Percentiles rank a stretch among this genome's conserved stretches.
phyloP scores from a whole-genome alignment of 2,113 vertebrate genomes.

The Caranx melampygus region DNA sequence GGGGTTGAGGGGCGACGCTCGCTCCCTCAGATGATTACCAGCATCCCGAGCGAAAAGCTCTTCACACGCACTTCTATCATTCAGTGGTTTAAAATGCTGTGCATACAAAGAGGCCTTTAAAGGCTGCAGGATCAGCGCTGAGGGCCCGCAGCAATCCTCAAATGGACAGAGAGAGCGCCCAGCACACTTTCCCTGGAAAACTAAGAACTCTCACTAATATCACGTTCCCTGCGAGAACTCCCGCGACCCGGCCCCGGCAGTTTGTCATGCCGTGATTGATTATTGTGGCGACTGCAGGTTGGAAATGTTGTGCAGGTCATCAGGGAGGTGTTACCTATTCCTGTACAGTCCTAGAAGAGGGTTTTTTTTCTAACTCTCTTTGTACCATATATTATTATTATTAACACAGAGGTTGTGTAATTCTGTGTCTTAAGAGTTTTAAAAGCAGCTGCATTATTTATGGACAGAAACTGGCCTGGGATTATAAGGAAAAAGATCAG shows the following conservation, averaged over 20 bases:
- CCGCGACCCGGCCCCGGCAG: slow-evolving; percentile 35
- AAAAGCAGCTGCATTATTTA: not conserved
- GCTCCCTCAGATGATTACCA: slow-evolving; percentile 1
- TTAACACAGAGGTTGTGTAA: not conserved
- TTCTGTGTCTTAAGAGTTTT: not conserved
- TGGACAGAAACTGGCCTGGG: not conserved
- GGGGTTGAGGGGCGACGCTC: not conserved
- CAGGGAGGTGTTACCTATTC: slow-evolving; percentile 1
- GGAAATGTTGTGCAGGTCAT: slow-evolving; percentile 41
- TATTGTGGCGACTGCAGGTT: slow-evolving; percentile 38
- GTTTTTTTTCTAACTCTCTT: not conserved
- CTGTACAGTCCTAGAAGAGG: not conserved
- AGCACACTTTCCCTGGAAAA: slow-evolving; percentile 63
- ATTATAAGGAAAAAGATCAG: not conserved
- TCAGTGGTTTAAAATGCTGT: slow-evolving; percentile 2
- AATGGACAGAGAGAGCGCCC: slow-evolving; percentile 34
- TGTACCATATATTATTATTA: not conserved
- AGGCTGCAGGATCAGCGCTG: slow-evolving; percentile 4
- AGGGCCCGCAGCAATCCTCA: slow-evolving; percentile 45
- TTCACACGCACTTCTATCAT: not conserved
- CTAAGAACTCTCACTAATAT: slow-evolving; percentile 58
- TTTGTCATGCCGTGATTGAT: slow-evolving; percentile 69
- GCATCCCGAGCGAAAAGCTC: slow-evolving; percentile 7
- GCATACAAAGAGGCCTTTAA: slow-evolving; percentile 38
- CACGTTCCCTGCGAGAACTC: slow-evolving; percentile 62